Evolutionary conservation across 1,140 invertebrate genomes (phyloP).

Genomic region (Drosophila aff.): DNA sequence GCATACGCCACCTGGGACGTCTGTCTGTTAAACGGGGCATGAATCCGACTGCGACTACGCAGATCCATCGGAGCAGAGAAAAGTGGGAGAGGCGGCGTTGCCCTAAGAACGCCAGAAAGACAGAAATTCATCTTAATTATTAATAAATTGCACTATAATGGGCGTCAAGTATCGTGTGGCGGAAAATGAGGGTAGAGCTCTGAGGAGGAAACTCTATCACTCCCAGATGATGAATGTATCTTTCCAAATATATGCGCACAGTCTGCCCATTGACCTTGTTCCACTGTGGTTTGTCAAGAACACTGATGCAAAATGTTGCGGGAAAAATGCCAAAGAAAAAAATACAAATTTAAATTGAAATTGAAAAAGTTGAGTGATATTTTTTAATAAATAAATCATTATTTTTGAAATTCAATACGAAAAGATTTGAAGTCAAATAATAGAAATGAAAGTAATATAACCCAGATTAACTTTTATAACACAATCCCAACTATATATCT

Average conservation of each 20-base stretch:
- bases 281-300: conserved; percentile 32
- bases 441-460: too few species aligned
- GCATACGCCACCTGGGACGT: conserved; percentile 41
- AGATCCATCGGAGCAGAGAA: conserved; percentile 40
- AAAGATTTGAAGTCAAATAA: too few species aligned
- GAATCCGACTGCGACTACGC: conserved; percentile 23
- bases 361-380: neutral
- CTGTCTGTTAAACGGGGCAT: conserved; percentile 53
- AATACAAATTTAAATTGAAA: neutral
- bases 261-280: conserved; percentile 38
- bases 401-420: too few species aligned
- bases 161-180: conserved; percentile 47
- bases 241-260: neutral
- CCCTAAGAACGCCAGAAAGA: conserved; percentile 7
- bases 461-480: neutral
- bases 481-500: neutral
- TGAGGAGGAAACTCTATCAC: conserved; percentile 10
- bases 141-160: conserved; percentile 58
- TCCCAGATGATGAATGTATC: conserved; percentile 11
- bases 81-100: conserved; percentile 8
- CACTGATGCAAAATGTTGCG: neutral
- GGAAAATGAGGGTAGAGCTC: conserved; percentile 45
- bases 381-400: neutral
- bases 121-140: conserved; percentile 60
- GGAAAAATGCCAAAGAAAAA: neutral